Evolutionary conservation across 2,888 invertebrate genomes (phyloP).

Genomic region (Deilephila porcellus): DNA sequence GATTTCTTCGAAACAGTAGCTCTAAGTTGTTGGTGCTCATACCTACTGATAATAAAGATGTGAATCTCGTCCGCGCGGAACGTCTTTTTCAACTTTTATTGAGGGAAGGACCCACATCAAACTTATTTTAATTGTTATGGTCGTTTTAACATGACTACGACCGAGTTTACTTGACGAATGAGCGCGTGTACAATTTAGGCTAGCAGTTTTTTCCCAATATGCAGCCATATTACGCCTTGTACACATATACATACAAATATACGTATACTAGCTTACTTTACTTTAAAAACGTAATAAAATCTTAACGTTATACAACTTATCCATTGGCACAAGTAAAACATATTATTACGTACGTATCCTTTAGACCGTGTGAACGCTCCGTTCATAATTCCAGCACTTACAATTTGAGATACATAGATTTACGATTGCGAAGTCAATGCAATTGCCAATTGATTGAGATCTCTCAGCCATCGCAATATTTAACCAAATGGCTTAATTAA

Average conservation of each 20-base stretch:
- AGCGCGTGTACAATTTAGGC: neutral
- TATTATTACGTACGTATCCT: neutral
- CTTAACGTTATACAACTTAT: neutral
- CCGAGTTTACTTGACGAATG: constrained; percentile 15
- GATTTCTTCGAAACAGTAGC: constrained; percentile 63
- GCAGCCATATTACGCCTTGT: neutral
- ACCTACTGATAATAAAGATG: constrained; percentile 61
- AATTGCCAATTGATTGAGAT: constrained; percentile 44
- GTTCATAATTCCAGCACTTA: neutral
- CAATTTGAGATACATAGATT: constrained; percentile 44
- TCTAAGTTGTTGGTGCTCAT: constrained; percentile 55
- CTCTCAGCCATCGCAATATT: constrained; percentile 56
- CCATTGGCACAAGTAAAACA: neutral
- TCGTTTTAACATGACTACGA: constrained; percentile 33
- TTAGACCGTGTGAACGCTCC: neutral
- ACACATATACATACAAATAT: neutral
- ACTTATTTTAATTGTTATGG: constrained; percentile 34
- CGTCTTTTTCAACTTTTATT: constrained; percentile 43
- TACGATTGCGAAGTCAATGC: constrained; percentile 55
- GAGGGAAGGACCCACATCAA: constrained; percentile 34
- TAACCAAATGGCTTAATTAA: constrained; percentile 60
- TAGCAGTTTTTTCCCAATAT: neutral
- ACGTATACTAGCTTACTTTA: neutral
- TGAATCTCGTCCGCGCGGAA: constrained; percentile 48
- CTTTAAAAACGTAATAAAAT: neutral